Conservation (phyloP, 1,140 invertebrate genomes). For the Apis florea region DNA sequence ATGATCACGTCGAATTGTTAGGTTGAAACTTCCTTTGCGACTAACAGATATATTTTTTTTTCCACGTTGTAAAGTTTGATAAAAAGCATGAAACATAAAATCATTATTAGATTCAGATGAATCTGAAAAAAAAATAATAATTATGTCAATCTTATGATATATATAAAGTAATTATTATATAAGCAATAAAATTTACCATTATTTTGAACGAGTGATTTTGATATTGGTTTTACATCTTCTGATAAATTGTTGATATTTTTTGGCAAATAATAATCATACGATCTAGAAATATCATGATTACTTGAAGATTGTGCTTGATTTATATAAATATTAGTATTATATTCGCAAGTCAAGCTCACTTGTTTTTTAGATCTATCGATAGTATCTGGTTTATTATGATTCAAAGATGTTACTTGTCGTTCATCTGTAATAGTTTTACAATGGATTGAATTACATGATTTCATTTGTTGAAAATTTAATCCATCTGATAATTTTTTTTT, state of each 20-base stretch:
- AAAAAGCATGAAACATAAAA: constrained; percentile 58
- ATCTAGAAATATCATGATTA: constrained; percentile 42
- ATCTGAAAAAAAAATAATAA: constrained; percentile 47
- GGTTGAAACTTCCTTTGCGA: constrained; percentile 74
- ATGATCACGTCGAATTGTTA: constrained; percentile 62
- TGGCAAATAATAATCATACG: constrained; percentile 43
- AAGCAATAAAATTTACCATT: constrained; percentile 58
- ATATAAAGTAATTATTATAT: neutral
- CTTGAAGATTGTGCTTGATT: constrained; percentile 43
- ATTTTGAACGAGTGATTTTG: constrained; percentile 61
- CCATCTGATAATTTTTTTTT: constrained; percentile 53
- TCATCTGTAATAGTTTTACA: constrained; percentile 43
- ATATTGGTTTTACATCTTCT: constrained; percentile 33
- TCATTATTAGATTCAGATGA: constrained; percentile 70
- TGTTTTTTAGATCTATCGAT: constrained; percentile 15
- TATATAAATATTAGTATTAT: constrained; percentile 7
- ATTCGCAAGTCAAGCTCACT: constrained; percentile 13
- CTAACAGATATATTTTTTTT: constrained; percentile 65
- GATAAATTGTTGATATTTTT: constrained; percentile 46
- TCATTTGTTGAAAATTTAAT: constrained; percentile 55
- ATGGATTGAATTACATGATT: constrained; percentile 41
- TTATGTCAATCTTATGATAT: constrained; percentile 15
- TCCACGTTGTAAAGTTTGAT: constrained; percentile 65
- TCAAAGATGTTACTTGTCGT: constrained; percentile 15
- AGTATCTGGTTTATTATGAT: constrained; percentile 26